Evolutionary conservation across 1,140 invertebrate genomes (phyloP).

Genomic region (Drosophila ananassae): DNA sequence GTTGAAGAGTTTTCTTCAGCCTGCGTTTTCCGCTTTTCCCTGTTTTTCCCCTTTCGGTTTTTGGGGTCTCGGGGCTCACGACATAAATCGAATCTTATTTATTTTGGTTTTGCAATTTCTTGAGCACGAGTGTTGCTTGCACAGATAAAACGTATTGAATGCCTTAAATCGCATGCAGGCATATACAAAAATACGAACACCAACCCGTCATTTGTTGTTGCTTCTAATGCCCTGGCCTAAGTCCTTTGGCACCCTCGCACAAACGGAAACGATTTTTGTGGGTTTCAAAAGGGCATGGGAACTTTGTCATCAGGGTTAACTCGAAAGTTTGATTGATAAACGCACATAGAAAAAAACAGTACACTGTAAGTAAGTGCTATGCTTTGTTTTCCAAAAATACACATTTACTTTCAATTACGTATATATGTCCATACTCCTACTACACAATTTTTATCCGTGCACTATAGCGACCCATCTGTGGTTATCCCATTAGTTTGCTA

Average conservation of each 20-base stretch:
- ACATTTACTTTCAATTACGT: too few species aligned
- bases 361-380: not conserved
- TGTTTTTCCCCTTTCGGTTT: slow-evolving; percentile 8
- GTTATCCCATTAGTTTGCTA: slow-evolving; percentile 23
- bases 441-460: not conserved
- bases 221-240: slow-evolving; percentile 20
- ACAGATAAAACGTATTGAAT: slow-evolving; percentile 79
- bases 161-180: slow-evolving; percentile 54
- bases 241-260: slow-evolving; percentile 39
- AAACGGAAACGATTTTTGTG: slow-evolving; percentile 35
- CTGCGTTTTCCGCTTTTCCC: slow-evolving; percentile 3
- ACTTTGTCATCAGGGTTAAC: slow-evolving; percentile 42
- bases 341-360: slow-evolving; percentile 6
- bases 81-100: slow-evolving; percentile 83
- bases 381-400: too few species aligned
- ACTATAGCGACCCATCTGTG: not conserved
- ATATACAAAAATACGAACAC: slow-evolving; percentile 24
- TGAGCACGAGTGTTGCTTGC: slow-evolving; percentile 67
- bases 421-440: too few species aligned
- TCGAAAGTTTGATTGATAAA: slow-evolving; percentile 26
- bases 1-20: slow-evolving; percentile 43
- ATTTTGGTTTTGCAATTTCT: slow-evolving; percentile 79
- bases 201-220: slow-evolving; percentile 57
- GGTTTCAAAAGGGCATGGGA: slow-evolving; percentile 15
- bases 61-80: slow-evolving; percentile 25